phyloP scores from a whole-genome alignment of 2,113 vertebrate species.

The Oplegnathus fasciatus region DNA sequence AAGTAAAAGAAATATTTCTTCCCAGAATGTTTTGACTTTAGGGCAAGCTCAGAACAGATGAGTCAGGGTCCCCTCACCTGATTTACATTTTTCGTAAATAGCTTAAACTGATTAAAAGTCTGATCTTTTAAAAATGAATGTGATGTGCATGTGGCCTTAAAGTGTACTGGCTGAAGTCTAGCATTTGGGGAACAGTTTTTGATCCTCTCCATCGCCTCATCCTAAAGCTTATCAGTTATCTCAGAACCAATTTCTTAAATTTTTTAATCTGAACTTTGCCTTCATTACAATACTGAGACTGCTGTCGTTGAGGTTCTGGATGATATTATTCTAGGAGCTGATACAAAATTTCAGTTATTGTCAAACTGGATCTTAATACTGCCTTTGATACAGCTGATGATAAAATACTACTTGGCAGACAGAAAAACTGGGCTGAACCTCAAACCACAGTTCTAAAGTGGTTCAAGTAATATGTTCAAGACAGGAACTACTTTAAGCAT shows the following conservation, averaged over 20 bases:
- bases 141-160: neutral
- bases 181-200: neutral
- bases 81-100: neutral
- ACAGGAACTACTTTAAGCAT: neutral
- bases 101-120: neutral
- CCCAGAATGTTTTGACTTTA: neutral
- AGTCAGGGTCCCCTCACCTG: neutral
- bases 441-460: neutral
- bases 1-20: neutral
- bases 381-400: neutral
- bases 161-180: neutral
- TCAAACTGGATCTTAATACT: neutral
- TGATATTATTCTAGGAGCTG: neutral
- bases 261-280: neutral
- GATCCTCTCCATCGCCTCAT: neutral
- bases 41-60: neutral
- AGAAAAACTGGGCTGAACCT: neutral
- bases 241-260: too few relatives aligned
- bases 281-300: neutral
- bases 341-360: neutral
- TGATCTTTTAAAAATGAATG: neutral
- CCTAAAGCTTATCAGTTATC: neutral
- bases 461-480: neutral
- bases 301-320: neutral
- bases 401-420: neutral